Evolutionary conservation across 2,888 invertebrate genomes (phyloP), one percentile per base, ranked within the genome.

Genomic region (Pilophorus perplexus): DNA sequence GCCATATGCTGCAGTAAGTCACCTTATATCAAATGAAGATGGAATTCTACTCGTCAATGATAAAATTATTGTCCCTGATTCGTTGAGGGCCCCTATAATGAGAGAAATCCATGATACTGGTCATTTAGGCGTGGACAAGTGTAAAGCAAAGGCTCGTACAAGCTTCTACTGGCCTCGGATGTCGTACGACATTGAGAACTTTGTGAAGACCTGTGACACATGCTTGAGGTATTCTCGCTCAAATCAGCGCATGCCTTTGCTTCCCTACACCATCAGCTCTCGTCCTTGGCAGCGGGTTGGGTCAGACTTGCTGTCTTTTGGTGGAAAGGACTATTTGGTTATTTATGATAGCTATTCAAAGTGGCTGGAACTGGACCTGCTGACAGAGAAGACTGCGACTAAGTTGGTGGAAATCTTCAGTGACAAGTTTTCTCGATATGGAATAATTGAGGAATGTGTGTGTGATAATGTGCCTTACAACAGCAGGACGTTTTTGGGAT

Each of bases 391-490:
- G 16, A 60, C 42, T 14, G 60, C 60, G 3, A 10, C 16, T 1
- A 22, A 42, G 27, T 12, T 60, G n/a, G 18, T 42, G 12, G 18
- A 20, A 8, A 25, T 44, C n/a, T 60, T 60, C 27, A 42, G 23
- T 8, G 60, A 44, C n/a, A 60, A 60, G 18, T 60, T 60, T 12
- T 1, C 60, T n/a, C 5, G 60, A 6, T 60, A 14, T 38, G 44
- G 44, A 14, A 16, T 60, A 1, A 25, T 60, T 14, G 60, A 60
- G 18, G 42, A 60, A 18, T 60, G 27, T 4, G 23, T 23, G 4
- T 60, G 60, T 60, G 60, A 60, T 28, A 60, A 60, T 20, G 16
- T 44, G 2, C 60, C 55, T 12, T 60, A 42, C 18, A 44, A 60
- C 16, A 60, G 60, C 16, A 40, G 44, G 22, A 12, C 2, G 1